Percentiles rank a stretch among this genome's conserved stretches.
These are phyloP conservation scores for Drosophila quadrilineata DNA, from an alignment of 1,140 invertebrate genomes.

Conservation along the genomic window DNA sequence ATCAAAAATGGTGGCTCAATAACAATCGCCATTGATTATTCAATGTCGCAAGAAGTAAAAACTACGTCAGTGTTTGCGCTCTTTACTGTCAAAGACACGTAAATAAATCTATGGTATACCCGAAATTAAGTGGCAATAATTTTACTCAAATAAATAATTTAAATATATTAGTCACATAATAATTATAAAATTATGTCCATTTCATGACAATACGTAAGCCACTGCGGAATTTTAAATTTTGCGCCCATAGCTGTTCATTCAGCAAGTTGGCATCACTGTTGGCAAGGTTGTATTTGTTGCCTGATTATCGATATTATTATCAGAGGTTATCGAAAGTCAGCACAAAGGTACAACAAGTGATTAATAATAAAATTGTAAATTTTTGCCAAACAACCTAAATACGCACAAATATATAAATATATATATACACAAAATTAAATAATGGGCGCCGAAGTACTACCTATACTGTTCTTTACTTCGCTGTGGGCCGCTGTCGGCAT, in stretches of 20 bases:
- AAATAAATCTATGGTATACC: no score
- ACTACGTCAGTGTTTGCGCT: conserved; percentile 1
- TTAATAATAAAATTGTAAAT: not conserved
- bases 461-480: conserved; percentile 89
- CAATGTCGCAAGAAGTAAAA: conserved; percentile 23
- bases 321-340: conserved; percentile 7
- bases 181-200: no score
- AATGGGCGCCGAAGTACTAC: conserved; percentile 89
- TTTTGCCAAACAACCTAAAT: not conserved
- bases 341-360: conserved; percentile 36
- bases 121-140: no score
- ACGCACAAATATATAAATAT: conserved; percentile 14
- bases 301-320: conserved; percentile 25
- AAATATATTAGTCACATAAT: no score
- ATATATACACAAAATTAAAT: not conserved
- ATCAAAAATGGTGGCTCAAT: conserved; percentile 33
- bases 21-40: conserved; percentile 60
- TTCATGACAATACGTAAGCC: no score
- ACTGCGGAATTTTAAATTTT: no score
- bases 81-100: no score
- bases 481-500: conserved; percentile 92
- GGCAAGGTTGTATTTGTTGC: conserved; percentile 6
- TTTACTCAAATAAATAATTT: no score
- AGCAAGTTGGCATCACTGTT: conserved; percentile 14
- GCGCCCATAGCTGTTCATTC: not conserved